These are phyloP conservation scores for Ecliptopera silaceata DNA, from an alignment of 2,888 invertebrate genomes.

Conservation along the genomic window DNA sequence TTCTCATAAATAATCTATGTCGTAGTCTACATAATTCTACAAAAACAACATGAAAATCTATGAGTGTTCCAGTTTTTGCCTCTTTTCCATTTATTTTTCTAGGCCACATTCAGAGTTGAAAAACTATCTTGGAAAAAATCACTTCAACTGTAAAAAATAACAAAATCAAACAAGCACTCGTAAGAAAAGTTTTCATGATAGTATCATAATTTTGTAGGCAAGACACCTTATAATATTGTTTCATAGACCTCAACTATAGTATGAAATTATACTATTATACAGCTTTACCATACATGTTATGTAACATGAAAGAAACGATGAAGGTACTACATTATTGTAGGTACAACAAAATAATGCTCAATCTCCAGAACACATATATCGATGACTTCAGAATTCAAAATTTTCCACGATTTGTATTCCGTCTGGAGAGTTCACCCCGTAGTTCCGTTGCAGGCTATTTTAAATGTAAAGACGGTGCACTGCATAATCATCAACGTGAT, in stretches of 20 bases:
- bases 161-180: too few species aligned
- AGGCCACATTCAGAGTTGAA: slow-evolving; percentile 21
- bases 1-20: slow-evolving; percentile 72
- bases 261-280: too few species aligned
- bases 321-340: slow-evolving; percentile 8
- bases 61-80: slow-evolving; percentile 32
- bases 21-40: slow-evolving; percentile 46
- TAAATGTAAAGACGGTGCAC: slow-evolving; percentile 77
- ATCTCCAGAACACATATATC: slow-evolving; percentile 56
- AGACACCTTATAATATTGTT: too few species aligned
- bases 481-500: slow-evolving; percentile 80
- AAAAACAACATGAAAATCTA: slow-evolving; percentile 50
- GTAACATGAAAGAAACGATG: not conserved
- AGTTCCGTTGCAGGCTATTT: slow-evolving; percentile 78
- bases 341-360: slow-evolving; percentile 42
- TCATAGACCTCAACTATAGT: too few species aligned
- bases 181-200: too few species aligned
- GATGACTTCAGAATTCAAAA: slow-evolving; percentile 66
- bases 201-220: too few species aligned
- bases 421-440: slow-evolving; percentile 73
- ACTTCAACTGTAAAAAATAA: not conserved
- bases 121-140: slow-evolving; percentile 4
- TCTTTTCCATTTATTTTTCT: slow-evolving; percentile 30
- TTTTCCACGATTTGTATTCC: slow-evolving; percentile 79
- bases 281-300: too few species aligned